Base-by-base conservation (phyloP, 2,888 invertebrate genomes). In the Brenthis ino region DNA sequence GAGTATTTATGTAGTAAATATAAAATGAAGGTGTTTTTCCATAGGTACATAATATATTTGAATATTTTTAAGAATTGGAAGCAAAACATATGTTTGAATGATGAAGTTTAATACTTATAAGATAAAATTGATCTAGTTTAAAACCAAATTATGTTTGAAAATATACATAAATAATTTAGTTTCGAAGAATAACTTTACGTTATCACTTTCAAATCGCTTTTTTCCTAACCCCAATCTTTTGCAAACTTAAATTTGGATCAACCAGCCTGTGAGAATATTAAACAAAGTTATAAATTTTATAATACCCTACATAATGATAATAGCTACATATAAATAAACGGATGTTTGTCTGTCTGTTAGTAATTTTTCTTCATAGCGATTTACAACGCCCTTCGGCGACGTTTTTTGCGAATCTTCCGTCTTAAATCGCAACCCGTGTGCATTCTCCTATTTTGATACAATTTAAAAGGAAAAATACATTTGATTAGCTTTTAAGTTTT, bases 231-330 rank as follows among this genome's bases (percentile, higher is more conserved):
- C 13, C 57, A 72, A 63, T 69, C 61, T 64, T 64, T 68, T 54
- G 68, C 68, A 66, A 75, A 68, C 73, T 74, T 71, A 76, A 77
- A 77, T 77, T 75, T 75, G 76, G 73, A 79, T 73, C 75, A 70
- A 61, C 54, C 72, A 70, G 68, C 77, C 86, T 90, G 89, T 90
- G 90, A 89, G 91, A 90, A 90, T 81, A 82, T 82, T 85, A 90
- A 90, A 90, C 88, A 90, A 85, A 83, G 84, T 79, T 90, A 89
- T 89, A 86, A 87, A 85, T 85, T 83, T 84, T 80, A 79, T 79
- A 83, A 76, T 75, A 76, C 60, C 60, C 16, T 60, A 60, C 60
- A 50, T 50, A 50, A 60, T 60, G 16, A 50, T 28, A 60, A 60
- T 74, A 57, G 63, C 73, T 68, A 70, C 63, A 73, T 68, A 74